phyloP scores from a whole-genome alignment of 2,797 vertebrate species.

The Neosalanx taihuensis region DNA sequence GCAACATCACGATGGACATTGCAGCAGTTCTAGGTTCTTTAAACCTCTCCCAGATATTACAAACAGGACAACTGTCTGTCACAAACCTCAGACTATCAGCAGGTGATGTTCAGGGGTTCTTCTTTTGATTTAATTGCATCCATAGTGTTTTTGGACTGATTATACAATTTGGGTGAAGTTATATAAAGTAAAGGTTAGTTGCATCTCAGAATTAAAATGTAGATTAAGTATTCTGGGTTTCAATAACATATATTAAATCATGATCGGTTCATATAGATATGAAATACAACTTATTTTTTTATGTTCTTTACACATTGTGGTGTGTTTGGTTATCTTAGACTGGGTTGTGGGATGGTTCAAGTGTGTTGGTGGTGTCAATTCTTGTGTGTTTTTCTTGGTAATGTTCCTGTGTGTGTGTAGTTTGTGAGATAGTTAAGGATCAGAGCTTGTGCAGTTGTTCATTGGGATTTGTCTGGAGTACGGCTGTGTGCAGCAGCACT shows the following conservation, averaged over 20 bases:
- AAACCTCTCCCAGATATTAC: no score
- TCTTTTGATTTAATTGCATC: conserved; percentile 6
- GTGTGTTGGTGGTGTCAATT: neutral
- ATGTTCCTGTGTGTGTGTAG: conserved; percentile 40
- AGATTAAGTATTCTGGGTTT: no score
- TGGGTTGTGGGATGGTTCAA: neutral
- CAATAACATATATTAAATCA: no score
- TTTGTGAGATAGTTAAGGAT: conserved; percentile 51
- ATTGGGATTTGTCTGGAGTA: conserved; percentile 56
- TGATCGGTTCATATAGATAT: no score
- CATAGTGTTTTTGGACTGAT: neutral
- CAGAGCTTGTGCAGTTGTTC: conserved; percentile 58
- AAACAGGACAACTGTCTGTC: neutral
- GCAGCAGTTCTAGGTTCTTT: conserved; percentile 16
- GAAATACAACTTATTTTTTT: no score
- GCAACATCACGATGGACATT: conserved; percentile 39
- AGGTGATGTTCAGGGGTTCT: conserved; percentile 40
- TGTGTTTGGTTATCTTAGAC: no score
- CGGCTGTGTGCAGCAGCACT: conserved; percentile 46
- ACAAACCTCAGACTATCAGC: neutral
- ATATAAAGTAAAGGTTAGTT: neutral
- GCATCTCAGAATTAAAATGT: no score
- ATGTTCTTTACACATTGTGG: no score
- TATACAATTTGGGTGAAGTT: neutral
- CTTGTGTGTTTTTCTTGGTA: neutral